Percentiles rank a stretch among this genome's conserved stretches.
Conservation (phyloP, 2,113 vertebrate species). For the Actenoides lindsayi region DNA sequence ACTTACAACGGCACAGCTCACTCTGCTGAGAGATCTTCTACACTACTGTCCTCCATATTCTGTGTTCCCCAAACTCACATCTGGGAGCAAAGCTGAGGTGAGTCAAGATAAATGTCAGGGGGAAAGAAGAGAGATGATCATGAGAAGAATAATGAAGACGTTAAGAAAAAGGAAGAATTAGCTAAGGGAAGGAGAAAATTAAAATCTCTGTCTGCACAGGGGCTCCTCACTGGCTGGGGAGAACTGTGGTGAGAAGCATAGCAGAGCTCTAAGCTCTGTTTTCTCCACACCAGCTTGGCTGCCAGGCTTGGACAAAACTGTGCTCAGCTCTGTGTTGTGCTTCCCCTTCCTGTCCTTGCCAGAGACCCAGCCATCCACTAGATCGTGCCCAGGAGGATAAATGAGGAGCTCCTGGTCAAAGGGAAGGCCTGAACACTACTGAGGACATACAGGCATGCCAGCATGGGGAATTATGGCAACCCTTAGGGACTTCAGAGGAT, state of each 20-base stretch:
- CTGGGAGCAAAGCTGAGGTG: not conserved
- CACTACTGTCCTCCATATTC: not conserved
- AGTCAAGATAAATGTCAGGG: not conserved
- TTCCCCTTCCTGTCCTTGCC: not conserved
- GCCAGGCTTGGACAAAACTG: not conserved
- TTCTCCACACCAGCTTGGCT: not conserved
- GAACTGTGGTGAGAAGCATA: fast-evolving
- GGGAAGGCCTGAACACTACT: not conserved
- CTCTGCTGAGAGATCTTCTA: not conserved
- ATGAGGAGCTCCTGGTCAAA: not conserved
- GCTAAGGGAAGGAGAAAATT: not conserved
- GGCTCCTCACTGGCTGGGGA: not conserved
- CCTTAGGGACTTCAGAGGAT: not conserved
- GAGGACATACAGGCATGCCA: not conserved
- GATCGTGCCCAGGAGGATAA: not conserved
- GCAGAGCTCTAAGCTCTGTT: not conserved
- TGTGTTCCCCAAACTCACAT: not conserved
- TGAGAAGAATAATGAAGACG: not conserved
- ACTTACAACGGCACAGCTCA: not conserved
- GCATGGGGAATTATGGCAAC: not conserved
- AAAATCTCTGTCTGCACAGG: fast-evolving
- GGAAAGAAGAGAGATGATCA: not conserved
- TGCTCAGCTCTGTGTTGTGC: not conserved
- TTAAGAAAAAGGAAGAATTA: not conserved
- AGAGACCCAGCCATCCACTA: not conserved